phyloP scores from a whole-genome alignment of 2,797 vertebrate species.

The Siniperca scherzeri region DNA sequence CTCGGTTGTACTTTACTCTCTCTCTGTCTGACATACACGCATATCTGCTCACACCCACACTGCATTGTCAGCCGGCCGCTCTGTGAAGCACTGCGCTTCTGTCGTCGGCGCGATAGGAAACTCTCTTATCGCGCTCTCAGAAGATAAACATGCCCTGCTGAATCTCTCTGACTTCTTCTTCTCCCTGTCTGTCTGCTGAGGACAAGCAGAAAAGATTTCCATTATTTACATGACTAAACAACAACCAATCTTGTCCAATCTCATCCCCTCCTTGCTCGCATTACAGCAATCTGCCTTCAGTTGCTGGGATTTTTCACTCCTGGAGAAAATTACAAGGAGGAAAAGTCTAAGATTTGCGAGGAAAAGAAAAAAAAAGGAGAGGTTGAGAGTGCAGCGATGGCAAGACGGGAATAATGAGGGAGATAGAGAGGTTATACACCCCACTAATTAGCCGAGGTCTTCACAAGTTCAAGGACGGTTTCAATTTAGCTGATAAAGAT shows the following conservation, averaged over 20 bases:
- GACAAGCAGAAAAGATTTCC: conserved; percentile 29
- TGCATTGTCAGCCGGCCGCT: conserved; percentile 21
- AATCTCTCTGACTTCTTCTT: conserved; percentile 25
- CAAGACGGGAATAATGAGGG: conserved; percentile 76
- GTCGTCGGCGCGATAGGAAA: conserved; percentile 51
- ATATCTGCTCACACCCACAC: background rate
- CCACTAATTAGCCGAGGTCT: conserved; percentile 79
- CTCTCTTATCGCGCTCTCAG: conserved; percentile 44
- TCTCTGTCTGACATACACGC: conserved; percentile 15
- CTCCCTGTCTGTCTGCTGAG: conserved; percentile 22
- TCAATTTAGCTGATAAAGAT: conserved; percentile 84
- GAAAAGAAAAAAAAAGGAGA: conserved; percentile 2
- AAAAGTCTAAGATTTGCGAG: conserved; percentile 32
- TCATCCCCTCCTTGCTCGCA: background rate
- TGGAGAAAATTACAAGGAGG: conserved; percentile 34
- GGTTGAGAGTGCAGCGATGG: conserved; percentile 57
- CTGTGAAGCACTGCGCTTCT: conserved; percentile 12
- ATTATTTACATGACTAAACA: conserved; percentile 53
- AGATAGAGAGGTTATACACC: conserved; percentile 75
- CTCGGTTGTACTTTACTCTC: background rate
- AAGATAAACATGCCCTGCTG: conserved; percentile 54
- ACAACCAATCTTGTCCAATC: conserved; percentile 33
- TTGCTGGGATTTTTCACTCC: conserved; percentile 35
- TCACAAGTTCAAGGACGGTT: conserved; percentile 85
- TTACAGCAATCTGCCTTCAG: conserved; percentile 7